Percentiles rank a stretch among this genome's conserved stretches.
Conservation (phyloP, 2,113 vertebrate genomes). For the Ramphastos sulfuratus region DNA sequence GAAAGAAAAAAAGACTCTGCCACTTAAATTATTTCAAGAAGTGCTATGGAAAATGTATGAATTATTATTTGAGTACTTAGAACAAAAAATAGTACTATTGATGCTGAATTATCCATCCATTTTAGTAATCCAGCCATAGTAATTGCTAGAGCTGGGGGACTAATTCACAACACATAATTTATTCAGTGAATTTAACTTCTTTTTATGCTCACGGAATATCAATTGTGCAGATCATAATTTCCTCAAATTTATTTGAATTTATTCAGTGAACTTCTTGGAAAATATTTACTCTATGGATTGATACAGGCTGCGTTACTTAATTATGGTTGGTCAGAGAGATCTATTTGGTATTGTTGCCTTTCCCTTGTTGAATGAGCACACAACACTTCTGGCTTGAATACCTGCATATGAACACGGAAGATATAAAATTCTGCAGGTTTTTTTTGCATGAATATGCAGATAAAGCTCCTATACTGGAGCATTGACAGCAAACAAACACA, state of each 20-base stretch:
- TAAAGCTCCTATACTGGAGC: not conserved
- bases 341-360: constrained; percentile 58
- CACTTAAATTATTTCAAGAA: not conserved
- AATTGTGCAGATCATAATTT: constrained; percentile 46
- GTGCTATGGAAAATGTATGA: not conserved
- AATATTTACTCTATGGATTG: constrained; percentile 63
- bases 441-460: constrained; percentile 35
- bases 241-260: constrained; percentile 60
- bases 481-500: not conserved
- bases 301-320: constrained; percentile 59
- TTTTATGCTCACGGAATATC: constrained; percentile 48
- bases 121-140: constrained; percentile 30
- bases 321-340: constrained; percentile 52
- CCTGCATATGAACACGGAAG: not conserved
- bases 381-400: constrained; percentile 40
- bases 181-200: constrained; percentile 39
- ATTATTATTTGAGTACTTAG: not conserved
- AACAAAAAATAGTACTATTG: constrained; percentile 8
- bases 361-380: constrained; percentile 60
- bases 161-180: constrained; percentile 45
- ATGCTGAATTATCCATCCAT: constrained; percentile 13
- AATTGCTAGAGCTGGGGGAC: constrained; percentile 27
- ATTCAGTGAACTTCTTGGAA: constrained; percentile 47
- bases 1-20: not conserved
- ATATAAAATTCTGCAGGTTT: constrained; percentile 31